Evolutionary conservation across 2,113 vertebrate genomes (phyloP), one percentile per base, ranked within the genome.

Genomic region (Nicator chloris): DNA sequence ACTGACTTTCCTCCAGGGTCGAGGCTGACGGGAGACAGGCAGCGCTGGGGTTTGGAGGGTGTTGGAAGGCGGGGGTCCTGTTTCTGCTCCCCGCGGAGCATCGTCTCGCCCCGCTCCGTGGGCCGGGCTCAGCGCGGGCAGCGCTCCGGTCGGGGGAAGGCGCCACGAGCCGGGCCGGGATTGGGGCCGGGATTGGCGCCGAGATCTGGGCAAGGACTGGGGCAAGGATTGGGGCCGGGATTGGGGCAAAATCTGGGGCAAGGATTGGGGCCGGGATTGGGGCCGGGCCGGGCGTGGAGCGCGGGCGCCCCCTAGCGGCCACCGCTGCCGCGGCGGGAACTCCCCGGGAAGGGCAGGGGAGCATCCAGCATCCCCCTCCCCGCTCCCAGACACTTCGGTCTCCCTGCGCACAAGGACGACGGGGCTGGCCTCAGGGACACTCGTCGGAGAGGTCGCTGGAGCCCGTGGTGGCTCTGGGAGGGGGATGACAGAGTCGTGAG

Each of bases 231-330:
- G 33, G 15, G 10, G 47, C 42, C 6, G 20, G 57, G 15, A 44
- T 3, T 15, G 10, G 16, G 17, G 28, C 21, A 1, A 16, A 9
- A 6, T 45, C 2, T 5, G 20, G 23, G 15, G 28, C 21, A 1
- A 16, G 11, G 7, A 53, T 3, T 5, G 20, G 23, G 15, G 26
- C 68, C 1, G 9, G 31, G 21, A 59, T 0, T 1, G 40, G 39
- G 73, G 4, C 11, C 2, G 27, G 19, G 53, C 44, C 31, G 39
- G 68, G 31, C 76, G 57, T 92, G 73, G 80, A 92, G 84, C n/a
- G 54, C 66, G 87, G 45, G 92, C 56, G 39, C 90, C 90, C 88
- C 86, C 91, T 60, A 88, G 93, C 75, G 94, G 91, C 20, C n/a
- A 2, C 27, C 8, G 56, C 7, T 2, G 47, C 72, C 15, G 6